Evolutionary conservation across 2,113 vertebrate genomes (phyloP), one percentile per base, ranked within the genome.

Genomic region (Callipepla squamata): DNA sequence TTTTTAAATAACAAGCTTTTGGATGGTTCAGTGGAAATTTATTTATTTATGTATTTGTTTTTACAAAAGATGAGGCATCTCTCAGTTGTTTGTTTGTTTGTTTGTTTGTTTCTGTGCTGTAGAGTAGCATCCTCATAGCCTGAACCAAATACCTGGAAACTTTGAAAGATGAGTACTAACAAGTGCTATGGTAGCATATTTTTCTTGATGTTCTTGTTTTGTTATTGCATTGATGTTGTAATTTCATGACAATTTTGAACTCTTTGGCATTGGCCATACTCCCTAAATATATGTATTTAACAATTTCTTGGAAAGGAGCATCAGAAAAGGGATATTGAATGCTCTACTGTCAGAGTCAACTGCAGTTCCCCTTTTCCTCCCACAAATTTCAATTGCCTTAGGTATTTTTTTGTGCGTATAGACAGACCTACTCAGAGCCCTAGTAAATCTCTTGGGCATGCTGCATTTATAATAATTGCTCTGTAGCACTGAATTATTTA

Each of bases 401-500:
- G 65, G 22, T 63, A 65, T 47, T 69, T 34, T 65, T 65, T 22
- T 76, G 2, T 62, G 25, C 44, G 12, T 47, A 6, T 50, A 55
- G 21, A 81, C 6, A 78, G 72, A 74, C 11, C 14, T 87, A 21
- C 48, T 44, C 63, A 19, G 9, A 81, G 55, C 42, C 63, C 63
- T 65, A 62, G 16, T 32, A 61, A 59, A 51, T 44, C 47, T 89
- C n/a, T 76, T 61, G n/a, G 68, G 62, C 63, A 21, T 53, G n/a
- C 26, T 42, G 34, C 51, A 57, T 61, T 77, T 83, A 48, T 87
- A 80, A 53, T 67, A 82, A 77, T n/a, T n/a, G n/a, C 50, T 44
- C 26, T 66, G 19, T 87, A 44, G 21, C 67, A 61, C 79, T 90
- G 83, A 92, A 88, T 92, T 82, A 85, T 80, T 92, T 90, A 85